phyloP scores from a whole-genome alignment of 2,797 vertebrate species.

The Chiroxiphia lanceolata region DNA sequence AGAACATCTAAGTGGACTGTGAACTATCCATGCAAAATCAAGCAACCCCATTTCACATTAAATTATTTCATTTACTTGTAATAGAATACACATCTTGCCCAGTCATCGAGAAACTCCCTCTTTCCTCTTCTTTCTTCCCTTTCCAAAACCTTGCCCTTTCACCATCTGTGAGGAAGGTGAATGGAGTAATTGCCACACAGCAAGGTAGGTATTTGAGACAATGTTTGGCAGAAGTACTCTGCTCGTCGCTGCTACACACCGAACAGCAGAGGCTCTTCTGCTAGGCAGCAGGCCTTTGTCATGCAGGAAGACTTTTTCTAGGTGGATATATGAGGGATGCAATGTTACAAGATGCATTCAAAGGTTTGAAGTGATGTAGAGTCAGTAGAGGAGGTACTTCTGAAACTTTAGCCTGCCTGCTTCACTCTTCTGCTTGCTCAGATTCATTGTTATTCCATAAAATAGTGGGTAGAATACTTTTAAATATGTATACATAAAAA shows the following conservation, averaged over 20 bases:
- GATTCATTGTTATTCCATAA: background rate
- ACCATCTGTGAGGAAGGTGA: background rate
- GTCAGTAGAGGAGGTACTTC: background rate
- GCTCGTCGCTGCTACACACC: accelerated
- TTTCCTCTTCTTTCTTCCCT: background rate
- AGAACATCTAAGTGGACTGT: background rate
- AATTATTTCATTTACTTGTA: background rate
- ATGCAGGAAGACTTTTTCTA: background rate
- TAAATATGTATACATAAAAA: background rate
- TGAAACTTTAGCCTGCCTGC: background rate
- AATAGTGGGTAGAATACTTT: background rate
- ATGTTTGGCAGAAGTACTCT: background rate
- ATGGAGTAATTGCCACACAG: background rate
- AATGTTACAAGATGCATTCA: background rate
- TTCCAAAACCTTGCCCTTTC: background rate
- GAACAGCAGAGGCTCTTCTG: background rate
- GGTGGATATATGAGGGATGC: background rate
- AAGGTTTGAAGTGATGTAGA: background rate
- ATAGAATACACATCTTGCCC: background rate
- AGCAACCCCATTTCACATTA: background rate
- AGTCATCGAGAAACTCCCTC: background rate
- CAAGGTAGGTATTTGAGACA: background rate
- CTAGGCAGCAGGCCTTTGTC: background rate
- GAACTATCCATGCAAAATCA: background rate
- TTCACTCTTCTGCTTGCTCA: background rate